Evolutionary conservation across 2,113 vertebrate species (phyloP), one percentile per base, ranked within the genome.

Genomic region (Sprattus sprattus): DNA sequence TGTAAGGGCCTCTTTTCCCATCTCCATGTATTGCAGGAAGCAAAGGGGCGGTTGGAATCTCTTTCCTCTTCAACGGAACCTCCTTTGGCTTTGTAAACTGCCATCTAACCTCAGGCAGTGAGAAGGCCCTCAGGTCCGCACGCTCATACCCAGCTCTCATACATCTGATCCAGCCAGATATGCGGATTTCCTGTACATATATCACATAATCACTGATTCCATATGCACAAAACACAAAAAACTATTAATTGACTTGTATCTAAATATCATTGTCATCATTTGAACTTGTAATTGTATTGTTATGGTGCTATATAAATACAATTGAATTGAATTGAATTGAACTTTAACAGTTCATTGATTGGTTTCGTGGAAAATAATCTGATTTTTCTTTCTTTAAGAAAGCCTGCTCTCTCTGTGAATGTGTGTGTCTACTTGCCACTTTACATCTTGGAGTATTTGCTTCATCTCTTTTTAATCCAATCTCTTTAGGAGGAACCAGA

Each of bases 81-180:
- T 96, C 97, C 10, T 95, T 98, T 0, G 96, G 97, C 10, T 97
- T 98, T 20, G 88, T 97, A n/a, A 97, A 97, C 91, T 97, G 96
- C 83, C 97, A 97, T 90, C 92, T 98, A 92, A 96, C 96, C 71
- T 97, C 97, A 0, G 96, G 97, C 86, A 96, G 28, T 6, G 71
- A 39, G 71, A 78, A 78, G 15, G 71, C 71, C 28, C 71, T 78
- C 28, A 78, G 71, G 71, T 78, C 13, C 71, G 3, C 28, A 44
- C 13, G 44, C 39, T 39, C 15, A 78, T 9, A 60, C 7, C 28
- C n/a, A 22, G 18, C 64, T n/a, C 22, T n/a, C 6, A n/a, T 25
- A 11, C 28, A 28, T 67, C n/a, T 25, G 10, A 39, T 39, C 11
- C 44, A 28, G 13, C 28, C 28, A 67, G n/a, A 25, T 67, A 67